Evolutionary conservation across 92 coral and sea anemone genomes (phyloP), one percentile per base, ranked within the genome.

Genomic region (Porites cylindrica): DNA sequence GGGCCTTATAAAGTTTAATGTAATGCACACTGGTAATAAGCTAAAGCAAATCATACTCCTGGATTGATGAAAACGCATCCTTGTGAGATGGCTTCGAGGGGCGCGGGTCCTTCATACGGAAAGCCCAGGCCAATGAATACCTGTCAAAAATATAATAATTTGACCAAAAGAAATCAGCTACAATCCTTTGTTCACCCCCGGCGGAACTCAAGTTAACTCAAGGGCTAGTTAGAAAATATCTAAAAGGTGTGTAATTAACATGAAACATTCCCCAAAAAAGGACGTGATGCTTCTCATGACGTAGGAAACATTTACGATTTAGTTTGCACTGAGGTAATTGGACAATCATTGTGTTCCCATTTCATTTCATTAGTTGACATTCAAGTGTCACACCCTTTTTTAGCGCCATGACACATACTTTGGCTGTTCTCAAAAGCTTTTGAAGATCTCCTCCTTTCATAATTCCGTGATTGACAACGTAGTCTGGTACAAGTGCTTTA

Each of bases 21-120:
- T 38, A 38, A 38, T 12, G 47, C 6, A 38, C 47, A 3, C 47
- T 38, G 47, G 47, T 4, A 29, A 29, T 3, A 4, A 38, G 47
- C 47, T 38, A 3, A 38, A 38, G 47, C 4, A 0, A 38, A 38
- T 38, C 47, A 38, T 38, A 96, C 98, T 98, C 94, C 94, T 18
- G 95, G 89, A 77, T 96, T 96, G 52, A 96, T 63, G 70, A 96
- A 96, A 51, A 92, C 94, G 54, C 93, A 90, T 72, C 98, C 98
- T 47, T 90, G 92, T 59, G 97, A 94, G 67, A 96, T 94, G 29
- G 98, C 98, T 59, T 96, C 98, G 16, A 96, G 88, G 1, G 98
- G 98, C 2, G 96, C 98, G 1, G 98, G 96, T 2, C 98, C 98
- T 70, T 96, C 98, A 85, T 96, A 96, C 0, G 98, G 98, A 76